These are phyloP conservation scores for Pelmatolapia mariae DNA, from an alignment of 2,113 vertebrate species.

Conservation along the genomic window DNA sequence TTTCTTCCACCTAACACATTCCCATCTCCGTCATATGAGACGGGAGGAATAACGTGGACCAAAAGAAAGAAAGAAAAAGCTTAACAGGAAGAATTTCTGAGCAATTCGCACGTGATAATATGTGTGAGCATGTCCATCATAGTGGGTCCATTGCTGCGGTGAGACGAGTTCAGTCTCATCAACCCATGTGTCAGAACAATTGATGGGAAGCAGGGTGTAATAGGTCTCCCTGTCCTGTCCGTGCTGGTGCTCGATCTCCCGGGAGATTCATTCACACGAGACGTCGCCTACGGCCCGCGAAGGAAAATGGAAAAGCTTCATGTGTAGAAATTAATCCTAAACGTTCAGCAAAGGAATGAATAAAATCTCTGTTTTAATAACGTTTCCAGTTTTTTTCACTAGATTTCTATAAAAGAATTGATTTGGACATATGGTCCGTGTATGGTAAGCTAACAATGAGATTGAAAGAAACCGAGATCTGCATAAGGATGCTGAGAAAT, in stretches of 20 bases:
- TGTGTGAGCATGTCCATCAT: slow-evolving; percentile 35
- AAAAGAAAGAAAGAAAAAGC: not conserved
- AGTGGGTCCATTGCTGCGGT: not conserved
- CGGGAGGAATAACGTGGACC: not conserved
- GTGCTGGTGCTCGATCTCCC: not conserved
- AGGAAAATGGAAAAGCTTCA: slow-evolving; percentile 7
- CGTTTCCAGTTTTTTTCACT: not conserved
- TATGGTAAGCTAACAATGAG: not conserved
- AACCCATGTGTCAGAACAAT: slow-evolving; percentile 31
- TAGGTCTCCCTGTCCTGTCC: slow-evolving; percentile 35
- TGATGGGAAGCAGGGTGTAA: slow-evolving; percentile 33
- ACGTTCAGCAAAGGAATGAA: not conserved
- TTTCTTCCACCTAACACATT: not conserved
- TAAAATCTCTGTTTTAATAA: not conserved
- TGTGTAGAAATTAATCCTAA: not conserved
- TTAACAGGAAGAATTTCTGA: not conserved
- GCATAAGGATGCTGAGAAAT: not conserved
- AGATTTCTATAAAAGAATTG: not conserved
- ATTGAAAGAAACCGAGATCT: not conserved
- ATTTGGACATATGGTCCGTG: not conserved
- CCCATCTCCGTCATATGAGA: not conserved
- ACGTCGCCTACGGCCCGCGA: not conserved
- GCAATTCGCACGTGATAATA: slow-evolving; percentile 49
- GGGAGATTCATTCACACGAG: slow-evolving; percentile 33
- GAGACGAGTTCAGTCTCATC: slow-evolving; percentile 22